Percentiles rank a stretch among this genome's conserved stretches.
Evolutionary conservation across 2,888 invertebrate species (phyloP).

Genomic region (Platypus cylindrus): DNA sequence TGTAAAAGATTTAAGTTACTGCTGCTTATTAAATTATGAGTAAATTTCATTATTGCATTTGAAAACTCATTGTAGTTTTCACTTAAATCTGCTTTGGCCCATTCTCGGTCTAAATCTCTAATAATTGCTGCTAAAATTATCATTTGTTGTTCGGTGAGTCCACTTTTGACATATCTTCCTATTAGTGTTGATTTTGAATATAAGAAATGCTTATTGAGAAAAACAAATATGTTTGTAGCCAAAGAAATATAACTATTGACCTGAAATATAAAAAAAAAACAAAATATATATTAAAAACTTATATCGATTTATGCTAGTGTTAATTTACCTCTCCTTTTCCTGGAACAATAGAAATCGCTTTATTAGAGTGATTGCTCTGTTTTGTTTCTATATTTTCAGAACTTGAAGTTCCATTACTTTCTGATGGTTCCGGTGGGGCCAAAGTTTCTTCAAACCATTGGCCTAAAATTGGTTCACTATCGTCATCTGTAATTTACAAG

Average conservation of each 20-base stretch:
- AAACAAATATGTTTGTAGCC: constrained; percentile 75
- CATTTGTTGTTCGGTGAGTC: constrained; percentile 79
- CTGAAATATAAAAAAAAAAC: constrained; percentile 7
- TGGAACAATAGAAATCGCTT: constrained; percentile 46
- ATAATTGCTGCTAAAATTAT: constrained; percentile 77
- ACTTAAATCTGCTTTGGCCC: constrained; percentile 67
- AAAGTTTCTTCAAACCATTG: constrained; percentile 92
- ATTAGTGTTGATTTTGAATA: constrained; percentile 58
- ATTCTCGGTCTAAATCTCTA: constrained; percentile 82
- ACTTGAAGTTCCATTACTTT: constrained; percentile 41
- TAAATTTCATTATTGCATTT: constrained; percentile 62
- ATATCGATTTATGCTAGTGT: not conserved
- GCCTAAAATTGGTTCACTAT: constrained; percentile 77
- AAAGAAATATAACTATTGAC: constrained; percentile 74
- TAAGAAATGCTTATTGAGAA: constrained; percentile 72
- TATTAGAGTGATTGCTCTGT: constrained; percentile 30
- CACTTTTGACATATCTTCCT: constrained; percentile 51
- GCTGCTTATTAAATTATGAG: constrained; percentile 66
- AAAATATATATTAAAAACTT: not conserved
- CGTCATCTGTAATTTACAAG: constrained; percentile 46
- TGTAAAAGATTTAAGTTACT: constrained; percentile 56
- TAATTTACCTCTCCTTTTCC: constrained; percentile 52
- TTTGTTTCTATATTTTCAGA: constrained; percentile 40
- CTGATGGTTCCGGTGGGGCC: constrained; percentile 61
- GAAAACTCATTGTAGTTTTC: constrained; percentile 57